Percentiles rank a stretch among this genome's conserved stretches.
Evolutionary conservation across 2,888 invertebrate species (phyloP).

Genomic region (Diadromus collaris): DNA sequence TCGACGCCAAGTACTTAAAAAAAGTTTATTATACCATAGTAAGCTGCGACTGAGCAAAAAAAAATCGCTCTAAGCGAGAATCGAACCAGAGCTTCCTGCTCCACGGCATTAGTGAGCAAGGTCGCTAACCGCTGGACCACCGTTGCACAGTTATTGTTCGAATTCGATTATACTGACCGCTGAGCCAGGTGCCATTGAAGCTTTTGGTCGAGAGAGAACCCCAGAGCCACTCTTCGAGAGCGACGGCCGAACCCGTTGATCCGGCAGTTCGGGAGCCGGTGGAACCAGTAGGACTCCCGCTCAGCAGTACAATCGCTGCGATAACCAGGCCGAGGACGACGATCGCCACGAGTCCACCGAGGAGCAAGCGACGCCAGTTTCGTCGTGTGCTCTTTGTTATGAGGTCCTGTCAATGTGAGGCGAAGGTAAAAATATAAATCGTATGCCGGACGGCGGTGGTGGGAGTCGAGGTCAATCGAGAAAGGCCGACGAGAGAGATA

Average conservation of each 20-base stretch:
- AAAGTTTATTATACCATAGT: neutral
- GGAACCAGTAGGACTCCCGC: slow-evolving; percentile 73
- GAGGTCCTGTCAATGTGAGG: slow-evolving; percentile 69
- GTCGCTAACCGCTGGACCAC: neutral
- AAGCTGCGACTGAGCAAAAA: neutral
- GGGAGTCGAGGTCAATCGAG: slow-evolving; percentile 10
- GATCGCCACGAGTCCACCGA: slow-evolving; percentile 81
- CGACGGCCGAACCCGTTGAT: slow-evolving; percentile 79
- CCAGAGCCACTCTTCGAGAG: slow-evolving; percentile 87
- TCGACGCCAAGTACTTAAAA: too few relatives aligned
- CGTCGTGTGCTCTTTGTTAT: slow-evolving; percentile 78
- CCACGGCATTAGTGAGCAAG: neutral
- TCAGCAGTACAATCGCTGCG: slow-evolving; percentile 82
- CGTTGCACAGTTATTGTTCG: neutral
- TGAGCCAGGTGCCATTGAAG: slow-evolving; percentile 92
- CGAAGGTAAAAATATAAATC: neutral
- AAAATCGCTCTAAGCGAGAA: neutral
- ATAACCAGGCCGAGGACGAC: slow-evolving; percentile 84
- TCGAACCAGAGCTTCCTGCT: neutral
- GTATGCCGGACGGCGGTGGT: neutral
- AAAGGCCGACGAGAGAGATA: slow-evolving; percentile 1
- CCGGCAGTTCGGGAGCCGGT: slow-evolving; percentile 64
- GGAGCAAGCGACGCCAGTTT: slow-evolving; percentile 76
- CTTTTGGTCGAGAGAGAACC: slow-evolving; percentile 85
- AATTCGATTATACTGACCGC: slow-evolving; percentile 82